Conservation (phyloP, 2,113 vertebrate genomes). For the Aspidoscelis tigris region DNA sequence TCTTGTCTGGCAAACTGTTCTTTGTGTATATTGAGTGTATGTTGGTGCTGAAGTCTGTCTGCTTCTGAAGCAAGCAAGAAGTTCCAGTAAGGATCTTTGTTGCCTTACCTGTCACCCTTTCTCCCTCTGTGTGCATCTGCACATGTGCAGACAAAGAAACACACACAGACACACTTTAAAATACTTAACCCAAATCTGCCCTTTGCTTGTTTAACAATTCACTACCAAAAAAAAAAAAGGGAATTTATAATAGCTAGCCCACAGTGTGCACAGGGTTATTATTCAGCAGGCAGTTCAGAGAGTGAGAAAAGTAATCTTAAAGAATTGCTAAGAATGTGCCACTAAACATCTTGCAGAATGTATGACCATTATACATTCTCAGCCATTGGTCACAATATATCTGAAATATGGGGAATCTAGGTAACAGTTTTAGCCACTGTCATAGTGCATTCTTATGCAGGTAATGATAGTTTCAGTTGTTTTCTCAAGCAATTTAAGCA, state of each 20-base stretch:
- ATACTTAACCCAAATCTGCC: slow-evolving; percentile 16
- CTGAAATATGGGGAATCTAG: slow-evolving; percentile 9
- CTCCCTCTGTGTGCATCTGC: not conserved
- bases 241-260: not conserved
- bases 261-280: not conserved
- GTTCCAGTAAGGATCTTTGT: slow-evolving; percentile 59
- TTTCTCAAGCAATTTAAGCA: not conserved
- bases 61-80: slow-evolving; percentile 49
- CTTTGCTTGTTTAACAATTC: slow-evolving; percentile 15
- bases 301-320: slow-evolving; percentile 1
- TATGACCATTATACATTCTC: not conserved
- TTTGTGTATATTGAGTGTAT: slow-evolving; percentile 53
- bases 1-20: slow-evolving; percentile 4
- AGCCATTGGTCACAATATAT: not conserved
- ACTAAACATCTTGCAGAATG: slow-evolving; percentile 25
- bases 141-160: not conserved
- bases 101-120: slow-evolving; percentile 28
- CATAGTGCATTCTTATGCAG: not conserved
- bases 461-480: not conserved
- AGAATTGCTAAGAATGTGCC: not conserved
- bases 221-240: not conserved
- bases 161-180: not conserved
- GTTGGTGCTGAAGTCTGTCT: slow-evolving; percentile 57
- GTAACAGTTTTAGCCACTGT: not conserved
- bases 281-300: slow-evolving; percentile 10